These are phyloP conservation scores for Ectemnius cavifrons DNA, from an alignment of 2,888 invertebrate species.

Conservation along the genomic window DNA sequence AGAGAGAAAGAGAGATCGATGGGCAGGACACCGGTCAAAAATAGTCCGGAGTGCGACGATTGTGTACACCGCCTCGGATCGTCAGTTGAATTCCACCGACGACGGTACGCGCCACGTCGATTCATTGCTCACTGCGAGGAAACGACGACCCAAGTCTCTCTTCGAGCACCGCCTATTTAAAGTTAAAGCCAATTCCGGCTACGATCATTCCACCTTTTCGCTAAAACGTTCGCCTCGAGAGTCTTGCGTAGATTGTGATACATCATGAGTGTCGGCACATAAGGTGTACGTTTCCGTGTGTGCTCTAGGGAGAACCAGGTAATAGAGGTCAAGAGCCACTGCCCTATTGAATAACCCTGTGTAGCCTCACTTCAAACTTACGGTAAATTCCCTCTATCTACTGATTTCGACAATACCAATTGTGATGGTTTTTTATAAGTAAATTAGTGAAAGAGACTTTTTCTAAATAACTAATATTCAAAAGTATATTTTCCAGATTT, in stretches of 20 bases:
- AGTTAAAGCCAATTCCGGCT: constrained; percentile 30
- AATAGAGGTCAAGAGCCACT: no score
- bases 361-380: no score
- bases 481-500: no score
- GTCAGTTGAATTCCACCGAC: constrained; percentile 55
- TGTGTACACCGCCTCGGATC: constrained; percentile 44
- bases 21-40: constrained; percentile 52
- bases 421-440: no score
- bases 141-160: constrained; percentile 15
- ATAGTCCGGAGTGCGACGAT: constrained; percentile 46
- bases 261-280: not conserved
- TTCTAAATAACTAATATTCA: no score
- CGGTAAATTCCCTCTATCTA: no score
- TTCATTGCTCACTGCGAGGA: constrained; percentile 34
- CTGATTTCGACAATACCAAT: no score
- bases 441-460: no score
- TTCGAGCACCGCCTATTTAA: constrained; percentile 30
- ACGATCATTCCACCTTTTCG: constrained; percentile 17
- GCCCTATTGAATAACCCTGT: no score
- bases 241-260: constrained; percentile 3
- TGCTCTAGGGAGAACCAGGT: constrained; percentile 1
- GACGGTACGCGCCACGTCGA: constrained; percentile 44
- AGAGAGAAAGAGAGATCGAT: constrained; percentile 48
- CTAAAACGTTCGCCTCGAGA: not conserved
- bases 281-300: no score